Evolutionary conservation across 2,113 vertebrate species (phyloP).

Genomic region (Thalassarche chlororhynchos): DNA sequence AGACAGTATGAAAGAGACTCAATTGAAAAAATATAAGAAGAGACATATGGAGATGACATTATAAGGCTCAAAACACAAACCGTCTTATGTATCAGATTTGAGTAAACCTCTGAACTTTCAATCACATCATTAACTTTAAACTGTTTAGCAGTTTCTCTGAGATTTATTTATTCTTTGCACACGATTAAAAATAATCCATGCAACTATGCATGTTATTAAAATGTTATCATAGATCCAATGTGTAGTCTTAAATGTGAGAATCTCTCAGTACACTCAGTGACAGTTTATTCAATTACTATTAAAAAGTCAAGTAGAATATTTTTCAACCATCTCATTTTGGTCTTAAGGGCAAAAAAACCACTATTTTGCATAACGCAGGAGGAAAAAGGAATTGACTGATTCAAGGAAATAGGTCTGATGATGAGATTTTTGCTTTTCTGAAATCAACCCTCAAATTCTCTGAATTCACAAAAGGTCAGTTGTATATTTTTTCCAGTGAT

Average conservation of each 20-base stretch:
- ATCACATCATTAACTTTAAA: background rate
- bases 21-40: background rate
- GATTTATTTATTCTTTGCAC: background rate
- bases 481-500: background rate
- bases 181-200: background rate
- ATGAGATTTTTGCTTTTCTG: background rate
- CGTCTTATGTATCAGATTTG: background rate
- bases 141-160: background rate
- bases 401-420: background rate
- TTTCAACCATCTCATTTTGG: background rate
- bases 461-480: background rate
- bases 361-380: rapidly evolving
- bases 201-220: background rate
- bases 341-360: background rate
- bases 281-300: background rate
- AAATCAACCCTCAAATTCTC: background rate
- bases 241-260: background rate
- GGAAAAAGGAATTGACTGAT: background rate
- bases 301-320: background rate
- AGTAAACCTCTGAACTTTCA: background rate
- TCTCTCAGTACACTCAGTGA: background rate
- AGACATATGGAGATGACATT: background rate
- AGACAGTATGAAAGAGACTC: background rate
- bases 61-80: background rate
- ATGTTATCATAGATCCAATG: background rate